Percentiles rank a stretch among this genome's conserved stretches.
These are phyloP conservation scores for Halocynthia roretzi DNA, from an alignment of 23 tunicate genomes.

Conservation along the genomic window DNA sequence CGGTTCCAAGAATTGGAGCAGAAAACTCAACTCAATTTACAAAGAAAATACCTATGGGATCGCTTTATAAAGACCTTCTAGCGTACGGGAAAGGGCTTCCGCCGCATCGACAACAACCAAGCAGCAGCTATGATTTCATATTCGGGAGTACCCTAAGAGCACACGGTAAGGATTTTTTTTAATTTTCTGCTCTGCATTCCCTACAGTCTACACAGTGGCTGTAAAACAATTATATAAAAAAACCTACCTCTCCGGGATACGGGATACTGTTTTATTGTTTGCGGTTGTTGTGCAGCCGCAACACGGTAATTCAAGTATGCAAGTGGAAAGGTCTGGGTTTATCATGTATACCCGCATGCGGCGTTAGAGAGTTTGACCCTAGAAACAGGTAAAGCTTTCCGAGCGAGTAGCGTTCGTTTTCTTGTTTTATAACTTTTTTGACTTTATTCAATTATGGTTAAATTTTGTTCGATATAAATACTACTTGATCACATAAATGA, in stretches of 20 bases:
- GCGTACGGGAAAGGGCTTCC: constrained; percentile 74
- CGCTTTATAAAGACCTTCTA: constrained; percentile 77
- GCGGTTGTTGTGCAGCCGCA: neutral
- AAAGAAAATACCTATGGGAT: constrained; percentile 75
- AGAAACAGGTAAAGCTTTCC: too few relatives aligned
- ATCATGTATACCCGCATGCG: too few relatives aligned
- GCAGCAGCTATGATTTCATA: constrained; percentile 69
- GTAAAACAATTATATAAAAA: too few relatives aligned
- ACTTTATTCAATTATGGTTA: too few relatives aligned
- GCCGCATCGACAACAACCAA: constrained; percentile 43
- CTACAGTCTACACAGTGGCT: too few relatives aligned
- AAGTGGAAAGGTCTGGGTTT: neutral
- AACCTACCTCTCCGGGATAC: neutral
- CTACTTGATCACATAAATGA: too few relatives aligned
- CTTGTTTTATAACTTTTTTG: too few relatives aligned
- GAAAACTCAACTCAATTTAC: neutral
- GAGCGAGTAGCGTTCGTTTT: too few relatives aligned
- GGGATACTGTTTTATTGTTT: neutral
- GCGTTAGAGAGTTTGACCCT: too few relatives aligned
- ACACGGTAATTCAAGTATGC: neutral
- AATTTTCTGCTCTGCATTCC: too few relatives aligned
- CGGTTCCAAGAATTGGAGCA: neutral
- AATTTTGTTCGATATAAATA: too few relatives aligned
- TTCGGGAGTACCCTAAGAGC: constrained; percentile 84
- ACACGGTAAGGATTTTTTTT: constrained; percentile 48